Evolutionary conservation across 2,113 vertebrate genomes (phyloP), one percentile per base, ranked within the genome.

Genomic region (Thermophis baileyi): DNA sequence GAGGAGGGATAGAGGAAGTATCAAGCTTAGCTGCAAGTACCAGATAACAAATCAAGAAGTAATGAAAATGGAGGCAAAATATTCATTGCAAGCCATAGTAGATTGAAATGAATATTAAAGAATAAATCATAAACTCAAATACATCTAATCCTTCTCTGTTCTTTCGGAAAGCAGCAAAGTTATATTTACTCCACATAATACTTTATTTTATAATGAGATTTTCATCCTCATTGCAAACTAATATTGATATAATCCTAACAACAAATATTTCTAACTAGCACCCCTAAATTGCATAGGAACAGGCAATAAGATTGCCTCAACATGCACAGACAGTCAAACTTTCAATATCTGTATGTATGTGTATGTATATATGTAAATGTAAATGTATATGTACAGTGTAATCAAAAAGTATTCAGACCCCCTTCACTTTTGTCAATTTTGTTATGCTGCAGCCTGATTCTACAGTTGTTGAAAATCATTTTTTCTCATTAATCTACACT

Each of bases 161-260:
- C 25, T 44, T 90, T 93, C 89, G 51, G 88, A 93, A 95, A 96
- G 50, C 30, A 94, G 30, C 14, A 11, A 35, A 94, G 16, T 93
- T 93, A 88, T 91, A 95, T 97, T 96, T 96, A 95, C 89, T 85
- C 92, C 94, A 50, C 22, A 94, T 95, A 96, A 94, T 93, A 88
- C 10, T 89, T 46, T 90, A 81, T 94, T 88, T 96, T 92, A 90
- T 91, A 96, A 95, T 95, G 69, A 94, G 89, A 96, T 96, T 95
- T 93, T 94, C 18, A 93, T 94, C 95, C 20, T 55, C 50, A 44
- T 87, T 93, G 69, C 95, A 86, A 94, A 54, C 27, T 93, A 20
- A 63, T 95, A 74, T 93, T 90, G 96, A 90, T 94, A 87, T 95
- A 94, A 95, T 95, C 24, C 11, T 2, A 35, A 81, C 53, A 85